phyloP scores from a whole-genome alignment of 1,140 invertebrate species.

The Pseudomyrmex cubaensis region DNA sequence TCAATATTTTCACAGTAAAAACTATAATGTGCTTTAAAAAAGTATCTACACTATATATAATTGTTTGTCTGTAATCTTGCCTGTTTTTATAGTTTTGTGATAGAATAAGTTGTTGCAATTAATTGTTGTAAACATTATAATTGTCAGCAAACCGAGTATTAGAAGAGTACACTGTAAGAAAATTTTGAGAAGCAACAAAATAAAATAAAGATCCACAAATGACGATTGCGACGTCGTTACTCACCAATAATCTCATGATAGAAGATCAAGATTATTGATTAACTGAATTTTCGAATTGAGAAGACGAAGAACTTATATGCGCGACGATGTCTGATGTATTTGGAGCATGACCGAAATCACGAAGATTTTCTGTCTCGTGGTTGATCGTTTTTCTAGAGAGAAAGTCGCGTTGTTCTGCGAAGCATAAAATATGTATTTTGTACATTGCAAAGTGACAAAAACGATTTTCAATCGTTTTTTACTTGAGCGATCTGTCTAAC shows the following conservation, averaged over 20 bases:
- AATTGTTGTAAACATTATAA: slow-evolving; percentile 10
- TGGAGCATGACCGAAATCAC: slow-evolving; percentile 64
- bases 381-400: slow-evolving; percentile 43
- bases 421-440: neutral
- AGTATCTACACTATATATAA: no score
- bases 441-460: slow-evolving; percentile 8
- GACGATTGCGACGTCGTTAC: neutral
- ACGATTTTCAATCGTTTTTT: neutral
- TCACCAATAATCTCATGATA: slow-evolving; percentile 51
- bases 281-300: neutral
- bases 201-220: neutral
- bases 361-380: slow-evolving; percentile 7
- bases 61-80: neutral
- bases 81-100: slow-evolving; percentile 10
- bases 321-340: slow-evolving; percentile 19
- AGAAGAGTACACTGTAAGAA: slow-evolving; percentile 9
- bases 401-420: slow-evolving; percentile 46
- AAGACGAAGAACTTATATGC: slow-evolving; percentile 51
- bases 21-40: no score
- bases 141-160: slow-evolving; percentile 11
- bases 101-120: slow-evolving; percentile 3
- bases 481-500: slow-evolving; percentile 69
- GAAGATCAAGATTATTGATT: neutral
- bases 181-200: neutral
- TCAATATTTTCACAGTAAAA: no score